Evolutionary conservation across 2,888 invertebrate species (phyloP), one percentile per base, ranked within the genome.

Genomic region (Rhingia campestris): DNA sequence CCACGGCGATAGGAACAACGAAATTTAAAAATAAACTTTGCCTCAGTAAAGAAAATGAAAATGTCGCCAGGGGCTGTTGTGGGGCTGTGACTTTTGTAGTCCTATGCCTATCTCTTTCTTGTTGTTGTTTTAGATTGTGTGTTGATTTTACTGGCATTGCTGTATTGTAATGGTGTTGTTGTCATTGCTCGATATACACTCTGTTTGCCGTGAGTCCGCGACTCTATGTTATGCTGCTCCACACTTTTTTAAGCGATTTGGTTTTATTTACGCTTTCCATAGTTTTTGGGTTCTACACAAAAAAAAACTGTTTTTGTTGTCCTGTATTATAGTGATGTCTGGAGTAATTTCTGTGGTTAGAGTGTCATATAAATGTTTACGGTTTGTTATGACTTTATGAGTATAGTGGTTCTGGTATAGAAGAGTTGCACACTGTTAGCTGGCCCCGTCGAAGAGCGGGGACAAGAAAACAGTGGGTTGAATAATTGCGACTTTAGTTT

Each of bases 21-120:
- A 80, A 84, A 86, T 86, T 87, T 87, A 87, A 82, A 87, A 87
- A 87, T 87, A 87, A 86, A 86, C 85, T 86, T 86, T 81, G 80
- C 80, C 84, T 84, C 79, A 80, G 80, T 70, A 69, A 67, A 70
- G 73, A 81, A 79, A 86, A 82, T 77, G 73, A 81, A 79, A 86
- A 82, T 77, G 80, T 77, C 73, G 77, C 70, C 72, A 73, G 82
- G 75, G 80, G 82, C 67, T 79, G 74, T 76, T 67, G 67, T 76
- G 73, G 82, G 77, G 77, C 84, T 84, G 80, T 80, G 74, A 84
- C 80, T 84, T 84, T 74, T 64, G 30, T 64, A 76, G 53, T 61
- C 53, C 56, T 49, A 4, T 43, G 54, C 53, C 56, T 49, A 4
- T 43, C 58, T 70, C 59, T 56, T 22, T 79, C 39, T 64, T 56